A percentile compares a stretch with the other conserved stretches of the same genome.
Conservation (phyloP, 2,888 invertebrate genomes). For the Pollenia amentaria region DNA sequence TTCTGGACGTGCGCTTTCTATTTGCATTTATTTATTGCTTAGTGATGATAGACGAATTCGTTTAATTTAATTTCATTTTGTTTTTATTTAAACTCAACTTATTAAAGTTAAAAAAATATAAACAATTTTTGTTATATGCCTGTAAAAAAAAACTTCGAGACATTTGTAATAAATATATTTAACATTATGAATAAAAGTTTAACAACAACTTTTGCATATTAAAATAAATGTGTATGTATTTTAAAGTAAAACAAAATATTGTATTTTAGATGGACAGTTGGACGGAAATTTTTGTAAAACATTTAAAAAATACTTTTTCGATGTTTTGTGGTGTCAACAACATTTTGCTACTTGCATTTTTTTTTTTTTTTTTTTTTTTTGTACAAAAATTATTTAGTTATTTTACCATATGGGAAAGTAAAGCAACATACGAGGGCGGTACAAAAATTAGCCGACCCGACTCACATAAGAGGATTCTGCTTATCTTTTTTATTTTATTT, state of each 20-base stretch:
- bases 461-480: too few relatives aligned
- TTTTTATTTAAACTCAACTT: slow-evolving; percentile 60
- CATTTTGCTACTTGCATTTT: slow-evolving; percentile 46
- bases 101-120: slow-evolving; percentile 36
- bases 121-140: slow-evolving; percentile 41
- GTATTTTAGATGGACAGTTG: slow-evolving; percentile 14
- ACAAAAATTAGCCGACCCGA: too few relatives aligned
- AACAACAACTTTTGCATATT: slow-evolving; percentile 61
- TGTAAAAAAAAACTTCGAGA: slow-evolving; percentile 16
- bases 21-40: slow-evolving; percentile 74
- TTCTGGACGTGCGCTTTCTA: slow-evolving; percentile 74
- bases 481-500: too few relatives aligned
- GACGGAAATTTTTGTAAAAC: slow-evolving; percentile 44
- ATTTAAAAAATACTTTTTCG: slow-evolving; percentile 21
- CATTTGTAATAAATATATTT: slow-evolving; percentile 19
- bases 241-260: neutral
- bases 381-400: slow-evolving; percentile 10
- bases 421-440: neutral
- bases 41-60: slow-evolving; percentile 72
- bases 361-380: neutral
- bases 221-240: slow-evolving; percentile 20
- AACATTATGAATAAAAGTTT: slow-evolving; percentile 48
- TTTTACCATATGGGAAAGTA: slow-evolving; percentile 63
- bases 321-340: slow-evolving; percentile 64
- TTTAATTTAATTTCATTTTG: slow-evolving; percentile 68